A percentile compares a stretch with the other conserved stretches of the same genome.
phyloP scores from a whole-genome alignment of 2,797 vertebrate genomes.

The Alca torda region DNA sequence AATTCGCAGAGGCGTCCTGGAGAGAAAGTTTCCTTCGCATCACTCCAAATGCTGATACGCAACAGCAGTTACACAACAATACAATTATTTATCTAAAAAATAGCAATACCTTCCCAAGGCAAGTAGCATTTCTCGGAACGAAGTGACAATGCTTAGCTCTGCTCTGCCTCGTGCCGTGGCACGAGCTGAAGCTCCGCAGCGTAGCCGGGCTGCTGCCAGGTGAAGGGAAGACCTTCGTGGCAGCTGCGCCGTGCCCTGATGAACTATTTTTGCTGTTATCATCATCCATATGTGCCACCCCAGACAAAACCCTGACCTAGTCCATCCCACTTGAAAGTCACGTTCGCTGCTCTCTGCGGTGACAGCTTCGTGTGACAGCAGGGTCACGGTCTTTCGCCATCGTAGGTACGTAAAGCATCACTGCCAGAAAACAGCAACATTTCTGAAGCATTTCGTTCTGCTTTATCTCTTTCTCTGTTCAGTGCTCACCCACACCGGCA shows the following conservation, averaged over 20 bases:
- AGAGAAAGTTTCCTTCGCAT: background rate
- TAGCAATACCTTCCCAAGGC: background rate
- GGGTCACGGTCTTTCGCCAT: background rate
- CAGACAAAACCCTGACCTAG: background rate
- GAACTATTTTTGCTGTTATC: background rate
- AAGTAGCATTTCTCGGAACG: background rate
- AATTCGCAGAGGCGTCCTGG: background rate
- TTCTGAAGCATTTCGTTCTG: background rate
- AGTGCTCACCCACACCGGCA: background rate
- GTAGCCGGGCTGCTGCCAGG: background rate
- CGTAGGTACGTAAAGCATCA: background rate
- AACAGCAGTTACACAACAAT: background rate
- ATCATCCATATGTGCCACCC: background rate
- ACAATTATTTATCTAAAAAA: background rate
- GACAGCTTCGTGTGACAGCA: background rate
- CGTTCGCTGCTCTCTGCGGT: background rate
- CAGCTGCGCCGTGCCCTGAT: rapidly evolving
- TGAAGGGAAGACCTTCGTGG: background rate
- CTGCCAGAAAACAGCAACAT: background rate
- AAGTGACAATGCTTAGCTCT: rapidly evolving
- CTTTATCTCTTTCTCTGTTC: background rate
- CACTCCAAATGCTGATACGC: background rate
- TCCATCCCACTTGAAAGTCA: background rate
- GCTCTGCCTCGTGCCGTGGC: background rate
- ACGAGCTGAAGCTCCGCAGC: background rate